These are phyloP conservation scores for Dipodomys ordii DNA, from an alignment of 2,113 vertebrate species.

Conservation along the genomic window DNA sequence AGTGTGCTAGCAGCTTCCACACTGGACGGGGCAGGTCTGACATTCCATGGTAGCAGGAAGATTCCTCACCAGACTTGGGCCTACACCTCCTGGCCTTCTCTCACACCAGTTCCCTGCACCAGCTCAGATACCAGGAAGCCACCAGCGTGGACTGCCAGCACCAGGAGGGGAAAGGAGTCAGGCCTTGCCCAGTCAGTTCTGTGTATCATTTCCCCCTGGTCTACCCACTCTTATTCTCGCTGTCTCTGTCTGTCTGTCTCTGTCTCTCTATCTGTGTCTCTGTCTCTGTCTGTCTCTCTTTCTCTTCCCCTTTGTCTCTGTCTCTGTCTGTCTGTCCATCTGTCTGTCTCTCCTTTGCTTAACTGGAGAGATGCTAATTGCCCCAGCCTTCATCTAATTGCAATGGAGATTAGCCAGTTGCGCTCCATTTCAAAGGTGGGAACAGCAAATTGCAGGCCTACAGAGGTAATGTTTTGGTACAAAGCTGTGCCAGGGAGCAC, in stretches of 20 bases:
- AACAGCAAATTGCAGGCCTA: slow-evolving; percentile 75
- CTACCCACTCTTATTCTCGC: background rate
- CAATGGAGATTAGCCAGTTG: slow-evolving; percentile 79
- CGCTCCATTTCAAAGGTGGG: slow-evolving; percentile 73
- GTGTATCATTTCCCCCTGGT: too few relatives aligned
- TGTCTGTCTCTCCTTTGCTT: background rate
- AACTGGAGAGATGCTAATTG: slow-evolving; percentile 75
- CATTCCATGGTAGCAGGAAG: background rate
- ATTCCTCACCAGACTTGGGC: background rate
- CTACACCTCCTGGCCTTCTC: too few relatives aligned
- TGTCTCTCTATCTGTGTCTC: background rate
- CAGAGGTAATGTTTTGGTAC: slow-evolving; percentile 53
- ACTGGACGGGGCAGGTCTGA: accelerated
- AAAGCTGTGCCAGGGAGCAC: slow-evolving; percentile 51
- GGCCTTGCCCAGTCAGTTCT: background rate
- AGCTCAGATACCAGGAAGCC: too few relatives aligned
- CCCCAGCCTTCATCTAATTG: slow-evolving; percentile 75
- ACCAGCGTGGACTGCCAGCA: accelerated
- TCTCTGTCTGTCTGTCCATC: too few relatives aligned
- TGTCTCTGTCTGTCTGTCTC: background rate
- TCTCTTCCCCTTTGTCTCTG: background rate
- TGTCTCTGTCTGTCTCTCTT: background rate
- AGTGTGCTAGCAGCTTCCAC: background rate
- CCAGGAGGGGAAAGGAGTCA: too few relatives aligned
- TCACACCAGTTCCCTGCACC: background rate